phyloP scores from a whole-genome alignment of 37 sponge, comb jelly and placozoan species.

The Cliona cf. orientalis region DNA sequence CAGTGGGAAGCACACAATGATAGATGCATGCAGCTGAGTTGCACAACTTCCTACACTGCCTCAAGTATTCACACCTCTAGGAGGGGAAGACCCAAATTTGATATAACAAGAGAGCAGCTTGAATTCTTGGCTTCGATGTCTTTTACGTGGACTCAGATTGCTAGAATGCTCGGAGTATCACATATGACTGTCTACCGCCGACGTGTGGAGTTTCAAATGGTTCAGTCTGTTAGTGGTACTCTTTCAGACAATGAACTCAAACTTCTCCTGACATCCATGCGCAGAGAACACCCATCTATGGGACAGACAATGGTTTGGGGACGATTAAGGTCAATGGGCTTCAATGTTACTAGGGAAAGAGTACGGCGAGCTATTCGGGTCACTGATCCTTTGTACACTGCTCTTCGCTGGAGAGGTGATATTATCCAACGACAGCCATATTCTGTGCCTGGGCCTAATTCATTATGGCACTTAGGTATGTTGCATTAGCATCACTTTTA shows the following conservation, averaged over 20 bases:
- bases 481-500: too few relatives aligned
- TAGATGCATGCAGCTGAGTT: neutral
- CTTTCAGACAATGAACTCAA: conserved; percentile 10
- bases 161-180: conserved; percentile 41
- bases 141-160: conserved; percentile 59
- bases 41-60: conserved; percentile 18
- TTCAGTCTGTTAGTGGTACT: neutral
- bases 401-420: conserved; percentile 33
- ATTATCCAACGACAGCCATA: conserved; percentile 38
- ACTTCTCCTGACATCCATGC: neutral
- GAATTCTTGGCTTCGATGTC: conserved; percentile 38
- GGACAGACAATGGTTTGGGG: conserved; percentile 53
- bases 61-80: neutral
- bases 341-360: neutral
- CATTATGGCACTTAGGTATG: conserved; percentile 80
- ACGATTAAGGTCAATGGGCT: conserved; percentile 18
- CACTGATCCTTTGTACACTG: conserved; percentile 4
- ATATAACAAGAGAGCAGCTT: conserved; percentile 17
- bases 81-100: conserved; percentile 30
- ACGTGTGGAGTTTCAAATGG: conserved; percentile 35
- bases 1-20: conserved; percentile 34
- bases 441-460: conserved; percentile 69
- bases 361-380: conserved; percentile 7
- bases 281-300: conserved; percentile 15
- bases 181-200: conserved; percentile 48